Evolutionary conservation across 2,113 vertebrate species (phyloP).

Genomic region (Corythaeola cristata): DNA sequence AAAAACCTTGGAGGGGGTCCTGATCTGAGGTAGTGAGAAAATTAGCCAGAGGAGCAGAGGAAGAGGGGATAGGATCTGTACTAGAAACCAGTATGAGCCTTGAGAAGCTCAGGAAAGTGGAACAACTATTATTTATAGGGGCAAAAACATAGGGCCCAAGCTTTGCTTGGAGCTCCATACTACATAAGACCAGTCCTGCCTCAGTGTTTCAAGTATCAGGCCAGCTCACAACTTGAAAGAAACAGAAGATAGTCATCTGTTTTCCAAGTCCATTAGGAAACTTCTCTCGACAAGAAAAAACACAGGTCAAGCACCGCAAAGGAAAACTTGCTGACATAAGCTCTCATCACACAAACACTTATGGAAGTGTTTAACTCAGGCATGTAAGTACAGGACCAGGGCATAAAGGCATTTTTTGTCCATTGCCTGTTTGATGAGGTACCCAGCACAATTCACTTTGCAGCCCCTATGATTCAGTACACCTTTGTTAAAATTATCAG

Average conservation of each 20-base stretch:
- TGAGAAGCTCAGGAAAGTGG: neutral
- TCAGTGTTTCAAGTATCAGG: neutral
- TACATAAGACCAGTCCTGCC: neutral
- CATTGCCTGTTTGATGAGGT: neutral
- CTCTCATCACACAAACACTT: slow-evolving; percentile 5
- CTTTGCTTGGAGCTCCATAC: neutral
- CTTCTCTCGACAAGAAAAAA: neutral
- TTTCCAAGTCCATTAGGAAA: neutral
- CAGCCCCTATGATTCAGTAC: neutral
- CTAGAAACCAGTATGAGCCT: neutral
- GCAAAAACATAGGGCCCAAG: neutral
- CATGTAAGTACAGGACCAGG: neutral
- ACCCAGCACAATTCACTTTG: neutral
- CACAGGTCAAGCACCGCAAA: neutral
- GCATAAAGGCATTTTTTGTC: slow-evolving; percentile 12
- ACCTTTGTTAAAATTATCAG: neutral
- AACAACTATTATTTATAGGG: neutral
- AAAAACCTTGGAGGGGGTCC: neutral
- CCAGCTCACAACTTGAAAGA: neutral
- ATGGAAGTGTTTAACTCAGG: neutral
- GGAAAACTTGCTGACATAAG: neutral
- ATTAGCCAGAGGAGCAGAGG: neutral
- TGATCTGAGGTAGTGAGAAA: neutral
- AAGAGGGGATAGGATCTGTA: neutral
- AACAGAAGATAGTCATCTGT: neutral